A percentile compares a stretch with the other conserved stretches of the same genome.
Conservation (phyloP, 2,888 invertebrate species). For the Polia nebulosa region DNA sequence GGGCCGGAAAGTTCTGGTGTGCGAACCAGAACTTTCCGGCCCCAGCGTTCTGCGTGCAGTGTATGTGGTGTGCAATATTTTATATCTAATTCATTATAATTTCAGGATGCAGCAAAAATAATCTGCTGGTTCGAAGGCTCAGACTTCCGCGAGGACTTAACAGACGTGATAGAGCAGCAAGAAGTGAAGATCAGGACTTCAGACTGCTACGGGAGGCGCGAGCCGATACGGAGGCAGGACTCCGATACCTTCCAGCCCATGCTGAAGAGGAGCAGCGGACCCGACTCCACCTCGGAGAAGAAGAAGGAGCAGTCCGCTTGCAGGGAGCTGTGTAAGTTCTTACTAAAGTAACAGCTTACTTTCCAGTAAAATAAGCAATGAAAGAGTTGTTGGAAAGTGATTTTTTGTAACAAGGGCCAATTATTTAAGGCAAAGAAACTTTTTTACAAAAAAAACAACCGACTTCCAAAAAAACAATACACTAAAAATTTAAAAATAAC, state of each 20-base stretch:
- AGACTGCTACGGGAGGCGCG: conserved; percentile 77
- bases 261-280: conserved; percentile 83
- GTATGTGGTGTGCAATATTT: not conserved
- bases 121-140: conserved; percentile 90
- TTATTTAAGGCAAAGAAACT: no score
- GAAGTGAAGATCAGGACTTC: conserved; percentile 87
- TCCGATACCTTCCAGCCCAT: conserved; percentile 87
- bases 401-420: no score
- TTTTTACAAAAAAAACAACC: no score
- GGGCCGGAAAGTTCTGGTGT: no score
- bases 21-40: no score
- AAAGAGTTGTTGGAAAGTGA: no score
- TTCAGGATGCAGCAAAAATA: conserved; percentile 86
- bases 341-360: not conserved
- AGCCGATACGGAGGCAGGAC: conserved; percentile 79
- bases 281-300: conserved; percentile 83
- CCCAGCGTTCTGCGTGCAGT: no score
- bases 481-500: no score
- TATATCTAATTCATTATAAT: not conserved
- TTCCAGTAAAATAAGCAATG: no score
- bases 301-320: conserved; percentile 81
- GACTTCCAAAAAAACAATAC: no score
- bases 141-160: conserved; percentile 86
- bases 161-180: conserved; percentile 88
- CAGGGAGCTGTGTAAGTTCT: conserved; percentile 82